Conservation (phyloP, 2,888 invertebrate genomes). For the Saturnia pavonia region DNA sequence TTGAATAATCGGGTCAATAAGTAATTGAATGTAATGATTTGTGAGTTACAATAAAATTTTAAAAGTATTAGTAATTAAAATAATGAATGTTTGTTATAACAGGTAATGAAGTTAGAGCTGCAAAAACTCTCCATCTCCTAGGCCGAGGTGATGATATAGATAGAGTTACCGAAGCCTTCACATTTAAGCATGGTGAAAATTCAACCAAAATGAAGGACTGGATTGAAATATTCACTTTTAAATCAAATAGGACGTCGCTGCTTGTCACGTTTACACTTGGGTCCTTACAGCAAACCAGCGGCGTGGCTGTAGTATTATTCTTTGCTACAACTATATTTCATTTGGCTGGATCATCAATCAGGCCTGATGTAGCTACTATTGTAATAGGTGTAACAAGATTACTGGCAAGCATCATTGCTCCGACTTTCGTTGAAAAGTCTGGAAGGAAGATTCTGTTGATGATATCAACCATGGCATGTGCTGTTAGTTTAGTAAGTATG, state of each 20-base stretch:
- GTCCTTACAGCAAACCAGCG: slow-evolving; percentile 46
- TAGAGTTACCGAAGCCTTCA: slow-evolving; percentile 29
- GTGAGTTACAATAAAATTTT: no score
- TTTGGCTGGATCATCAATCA: slow-evolving; percentile 40
- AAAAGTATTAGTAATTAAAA: neutral
- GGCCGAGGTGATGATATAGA: slow-evolving; percentile 42
- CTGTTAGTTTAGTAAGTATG: slow-evolving; percentile 45
- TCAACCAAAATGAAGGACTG: slow-evolving; percentile 28
- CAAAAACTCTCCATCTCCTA: slow-evolving; percentile 41
- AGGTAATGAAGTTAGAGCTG: slow-evolving; percentile 43
- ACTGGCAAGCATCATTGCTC: slow-evolving; percentile 38
- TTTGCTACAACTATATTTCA: slow-evolving; percentile 48
- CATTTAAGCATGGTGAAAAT: neutral
- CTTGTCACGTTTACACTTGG: slow-evolving; percentile 39
- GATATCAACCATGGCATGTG: slow-evolving; percentile 40
- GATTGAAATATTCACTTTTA: slow-evolving; percentile 40
- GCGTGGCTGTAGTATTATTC: slow-evolving; percentile 39
- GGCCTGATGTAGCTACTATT: slow-evolving; percentile 44
- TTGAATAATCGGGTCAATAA: no score
- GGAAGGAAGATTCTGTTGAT: slow-evolving; percentile 45
- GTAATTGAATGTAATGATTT: no score
- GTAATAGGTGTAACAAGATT: slow-evolving; percentile 45
- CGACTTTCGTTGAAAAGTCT: slow-evolving; percentile 43
- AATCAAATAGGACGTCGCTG: slow-evolving; percentile 44
- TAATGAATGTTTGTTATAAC: slow-evolving; percentile 20